Evolutionary conservation across 2,113 vertebrate genomes (phyloP).

Genomic region (Loxodonta africana): DNA sequence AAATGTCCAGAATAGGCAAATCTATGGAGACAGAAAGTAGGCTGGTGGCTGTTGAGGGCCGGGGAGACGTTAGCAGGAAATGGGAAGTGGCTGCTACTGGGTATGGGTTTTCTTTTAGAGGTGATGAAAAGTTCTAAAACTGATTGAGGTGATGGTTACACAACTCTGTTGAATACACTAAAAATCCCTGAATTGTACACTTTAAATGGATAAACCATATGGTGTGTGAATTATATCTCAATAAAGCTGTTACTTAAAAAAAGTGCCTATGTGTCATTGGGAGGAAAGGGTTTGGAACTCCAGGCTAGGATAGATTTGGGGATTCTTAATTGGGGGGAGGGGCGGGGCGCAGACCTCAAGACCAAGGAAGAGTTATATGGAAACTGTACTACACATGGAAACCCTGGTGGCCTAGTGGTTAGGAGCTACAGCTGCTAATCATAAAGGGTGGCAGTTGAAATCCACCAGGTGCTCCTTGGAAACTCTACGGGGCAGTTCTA

Average conservation of each 20-base stretch:
- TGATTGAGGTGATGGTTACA: neutral
- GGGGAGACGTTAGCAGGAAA: neutral
- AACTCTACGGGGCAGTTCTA: no score
- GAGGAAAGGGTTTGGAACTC: neutral
- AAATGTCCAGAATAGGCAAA: constrained; percentile 19
- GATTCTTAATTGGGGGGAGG: neutral
- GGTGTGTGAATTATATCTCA: neutral
- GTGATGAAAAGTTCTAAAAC: neutral
- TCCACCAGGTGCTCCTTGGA: no score
- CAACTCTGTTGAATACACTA: neutral
- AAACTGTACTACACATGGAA: neutral
- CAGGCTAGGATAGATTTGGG: neutral
- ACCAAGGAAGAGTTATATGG: neutral
- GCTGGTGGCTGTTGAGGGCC: neutral
- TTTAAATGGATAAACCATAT: neutral
- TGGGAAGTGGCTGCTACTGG: neutral
- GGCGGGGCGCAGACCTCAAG: neutral
- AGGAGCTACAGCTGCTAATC: no score
- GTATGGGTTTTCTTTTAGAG: neutral
- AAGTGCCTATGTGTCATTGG: neutral
- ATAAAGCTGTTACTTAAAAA: neutral
- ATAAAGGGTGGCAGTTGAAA: no score
- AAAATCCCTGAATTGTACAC: neutral
- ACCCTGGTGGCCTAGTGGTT: no score
- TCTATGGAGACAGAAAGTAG: neutral